Conservation (phyloP, 2,888 invertebrate species). For the Lymantria monacha region DNA sequence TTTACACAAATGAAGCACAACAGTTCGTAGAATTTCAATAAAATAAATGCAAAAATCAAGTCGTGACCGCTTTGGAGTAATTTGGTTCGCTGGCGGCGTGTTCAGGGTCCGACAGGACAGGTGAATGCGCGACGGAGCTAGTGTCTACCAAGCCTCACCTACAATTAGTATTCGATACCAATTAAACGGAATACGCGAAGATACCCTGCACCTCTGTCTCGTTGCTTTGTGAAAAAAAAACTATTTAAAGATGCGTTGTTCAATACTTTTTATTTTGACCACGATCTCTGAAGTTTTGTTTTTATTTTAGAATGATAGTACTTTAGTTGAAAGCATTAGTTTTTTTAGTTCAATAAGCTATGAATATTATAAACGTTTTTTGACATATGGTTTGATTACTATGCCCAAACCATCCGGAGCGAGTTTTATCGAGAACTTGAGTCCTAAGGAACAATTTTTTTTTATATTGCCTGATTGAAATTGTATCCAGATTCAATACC, state of each 20-base stretch:
- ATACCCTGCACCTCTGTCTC: constrained; percentile 24
- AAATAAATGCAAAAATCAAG: constrained; percentile 27
- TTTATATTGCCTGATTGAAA: too few relatives aligned
- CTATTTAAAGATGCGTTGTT: not conserved
- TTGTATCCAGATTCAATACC: too few relatives aligned
- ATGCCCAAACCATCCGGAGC: too few relatives aligned
- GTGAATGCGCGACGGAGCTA: constrained; percentile 54
- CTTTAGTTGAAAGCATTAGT: too few relatives aligned
- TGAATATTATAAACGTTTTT: too few relatives aligned
- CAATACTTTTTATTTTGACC: not conserved
- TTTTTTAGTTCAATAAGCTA: too few relatives aligned
- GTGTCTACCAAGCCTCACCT: constrained; percentile 41
- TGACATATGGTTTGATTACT: too few relatives aligned
- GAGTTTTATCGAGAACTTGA: too few relatives aligned
- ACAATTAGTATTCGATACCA: constrained; percentile 68
- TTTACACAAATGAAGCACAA: not conserved
- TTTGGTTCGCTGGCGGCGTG: constrained; percentile 43
- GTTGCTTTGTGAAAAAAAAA: constrained; percentile 19
- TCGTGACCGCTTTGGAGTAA: constrained; percentile 48
- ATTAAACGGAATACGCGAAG: constrained; percentile 52
- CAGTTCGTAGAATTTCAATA: constrained; percentile 16
- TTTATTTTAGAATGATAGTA: too few relatives aligned
- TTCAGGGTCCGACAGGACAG: constrained; percentile 57
- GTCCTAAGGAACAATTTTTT: too few relatives aligned
- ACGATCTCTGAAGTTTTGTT: too few relatives aligned